Conservation (phyloP, 35 echinoderm and acorn worm genomes). For the Acanthaster planci region DNA sequence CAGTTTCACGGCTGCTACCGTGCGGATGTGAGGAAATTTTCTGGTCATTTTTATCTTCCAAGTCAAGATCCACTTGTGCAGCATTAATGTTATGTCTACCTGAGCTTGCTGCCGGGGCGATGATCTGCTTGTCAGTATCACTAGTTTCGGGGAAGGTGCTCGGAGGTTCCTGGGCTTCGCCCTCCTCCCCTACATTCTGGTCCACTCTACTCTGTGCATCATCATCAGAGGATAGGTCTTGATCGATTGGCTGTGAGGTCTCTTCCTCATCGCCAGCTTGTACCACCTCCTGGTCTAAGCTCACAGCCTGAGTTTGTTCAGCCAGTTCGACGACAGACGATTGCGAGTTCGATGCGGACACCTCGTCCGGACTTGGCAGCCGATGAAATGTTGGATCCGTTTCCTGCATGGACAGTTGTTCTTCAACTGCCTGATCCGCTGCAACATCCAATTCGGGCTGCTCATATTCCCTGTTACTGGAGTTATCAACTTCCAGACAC, state of each 20-base stretch:
- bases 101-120: too few species aligned
- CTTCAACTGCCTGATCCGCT: slow-evolving; percentile 13
- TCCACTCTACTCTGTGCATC: too few species aligned
- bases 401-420: slow-evolving; percentile 3
- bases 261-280: neutral
- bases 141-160: too few species aligned
- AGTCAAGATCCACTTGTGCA: slow-evolving; percentile 8
- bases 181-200: too few species aligned
- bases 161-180: too few species aligned
- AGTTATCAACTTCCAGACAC: neutral
- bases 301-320: neutral
- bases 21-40: neutral
- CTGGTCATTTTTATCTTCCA: neutral
- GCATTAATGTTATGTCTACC: neutral
- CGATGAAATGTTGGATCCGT: neutral
- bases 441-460: neutral
- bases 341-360: neutral
- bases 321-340: neutral
- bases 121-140: too few species aligned
- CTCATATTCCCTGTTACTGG: neutral
- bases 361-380: neutral
- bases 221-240: too few species aligned
- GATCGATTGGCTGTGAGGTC: too few species aligned
- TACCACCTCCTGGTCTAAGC: neutral
- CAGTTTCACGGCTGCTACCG: too few species aligned